phyloP scores from a whole-genome alignment of 2,888 invertebrate genomes.

The Mimachlamys varia region DNA sequence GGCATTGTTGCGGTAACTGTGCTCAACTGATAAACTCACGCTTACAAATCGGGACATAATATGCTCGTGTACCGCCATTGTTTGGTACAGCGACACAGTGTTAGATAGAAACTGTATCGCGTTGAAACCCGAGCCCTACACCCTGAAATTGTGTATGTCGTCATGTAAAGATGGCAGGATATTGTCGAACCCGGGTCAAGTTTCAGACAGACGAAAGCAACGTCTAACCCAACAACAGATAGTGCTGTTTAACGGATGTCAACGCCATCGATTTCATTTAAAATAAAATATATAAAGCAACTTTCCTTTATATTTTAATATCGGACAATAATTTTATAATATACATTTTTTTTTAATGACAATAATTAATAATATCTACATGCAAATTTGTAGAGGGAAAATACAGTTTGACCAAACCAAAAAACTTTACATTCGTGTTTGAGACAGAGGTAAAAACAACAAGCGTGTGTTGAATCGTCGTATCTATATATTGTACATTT shows the following conservation, averaged over 20 bases:
- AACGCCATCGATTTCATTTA: not conserved
- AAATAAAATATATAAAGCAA: not conserved
- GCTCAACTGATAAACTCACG: constrained; percentile 2
- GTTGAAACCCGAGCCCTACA: not conserved
- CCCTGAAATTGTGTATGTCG: not conserved
- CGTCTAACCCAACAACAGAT: not conserved
- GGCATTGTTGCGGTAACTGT: constrained; percentile 28
- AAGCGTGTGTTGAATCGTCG: not conserved
- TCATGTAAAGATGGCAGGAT: not conserved
- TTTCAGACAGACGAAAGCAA: not conserved
- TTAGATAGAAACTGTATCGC: not conserved
- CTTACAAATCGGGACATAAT: constrained; percentile 23
- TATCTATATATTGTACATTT: not conserved
- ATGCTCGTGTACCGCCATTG: constrained; percentile 13
- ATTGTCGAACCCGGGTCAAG: not conserved
- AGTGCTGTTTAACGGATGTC: not conserved
- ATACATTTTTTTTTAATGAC: too few relatives aligned
- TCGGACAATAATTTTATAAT: not conserved
- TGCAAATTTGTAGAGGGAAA: too few relatives aligned
- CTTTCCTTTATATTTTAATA: not conserved
- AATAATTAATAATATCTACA: too few relatives aligned
- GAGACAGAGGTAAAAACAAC: not conserved
- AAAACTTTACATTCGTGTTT: too few relatives aligned
- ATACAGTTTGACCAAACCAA: too few relatives aligned
- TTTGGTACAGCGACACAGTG: not conserved